Evolutionary conservation across 2,797 vertebrate species (phyloP), one percentile per base, ranked within the genome.

Genomic region (Gouania willdenowi): DNA sequence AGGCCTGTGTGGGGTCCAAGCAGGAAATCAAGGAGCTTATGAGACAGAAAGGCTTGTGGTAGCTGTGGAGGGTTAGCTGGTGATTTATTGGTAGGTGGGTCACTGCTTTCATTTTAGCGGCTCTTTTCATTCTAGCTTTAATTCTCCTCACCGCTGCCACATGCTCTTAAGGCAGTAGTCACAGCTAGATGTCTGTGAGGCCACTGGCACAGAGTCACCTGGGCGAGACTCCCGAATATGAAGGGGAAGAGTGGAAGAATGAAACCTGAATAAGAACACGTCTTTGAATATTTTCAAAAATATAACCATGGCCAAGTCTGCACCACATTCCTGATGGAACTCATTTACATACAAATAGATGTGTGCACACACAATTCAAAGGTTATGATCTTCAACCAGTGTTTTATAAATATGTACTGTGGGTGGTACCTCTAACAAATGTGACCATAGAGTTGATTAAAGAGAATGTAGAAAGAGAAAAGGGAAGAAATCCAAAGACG

Each of bases 31-130:
- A 34, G 6, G 22, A 2, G 47, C 36, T 32, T 65, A 66, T 67
- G 57, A 53, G 38, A 46, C 32, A 9, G 17, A 41, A 26, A 44
- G 41, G 34, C 27, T 15, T 26, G 14, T 13, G 14, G 51, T 55
- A 56, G 75, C 57, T 65, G 47, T 23, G 38, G 49, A 45, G 66
- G 69, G 64, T 63, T 61, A 72, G 68, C 45, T 27, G 66, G 60
- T 81, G 70, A 85, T 79, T 82, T 77, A 82, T 76, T 47, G 64
- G 49, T 52, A 29, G 62, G 57, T 62, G 64, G 59, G 53, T 26
- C 3, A 29, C 47, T 9, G 8, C 69, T 73, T 52, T 26, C 60
- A 66, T 62, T 55, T 54, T 31, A 67, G 54, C 69, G 77, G 55
- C 71, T 61, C 75, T 69, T 68, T 72, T 81, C 77, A 79, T 78